phyloP scores from a whole-genome alignment of 2,888 invertebrate genomes.

The Pachycephus smyrnensis region DNA sequence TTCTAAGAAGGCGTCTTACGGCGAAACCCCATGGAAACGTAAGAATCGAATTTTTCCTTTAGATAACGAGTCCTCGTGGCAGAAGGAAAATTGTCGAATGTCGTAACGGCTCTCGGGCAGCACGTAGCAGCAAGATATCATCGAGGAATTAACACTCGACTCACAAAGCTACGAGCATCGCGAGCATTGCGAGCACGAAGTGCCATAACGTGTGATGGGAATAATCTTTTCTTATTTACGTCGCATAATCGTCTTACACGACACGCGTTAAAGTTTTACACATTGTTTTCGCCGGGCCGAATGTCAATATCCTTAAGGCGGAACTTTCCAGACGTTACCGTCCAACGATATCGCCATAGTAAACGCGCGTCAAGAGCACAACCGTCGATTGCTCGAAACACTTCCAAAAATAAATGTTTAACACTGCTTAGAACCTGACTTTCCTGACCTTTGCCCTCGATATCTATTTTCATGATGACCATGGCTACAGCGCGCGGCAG shows the following conservation, averaged over 20 bases:
- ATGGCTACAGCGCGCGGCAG: not conserved
- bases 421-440: not conserved
- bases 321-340: not conserved
- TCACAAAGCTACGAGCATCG: not conserved
- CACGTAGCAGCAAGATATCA: not conserved
- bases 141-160: not conserved
- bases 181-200: not conserved
- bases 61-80: not conserved
- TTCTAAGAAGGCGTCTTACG: not conserved
- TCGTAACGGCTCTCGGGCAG: not conserved
- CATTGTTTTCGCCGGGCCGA: not conserved
- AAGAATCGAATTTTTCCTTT: not conserved
- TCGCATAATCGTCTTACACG: not conserved
- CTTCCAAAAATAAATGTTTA: not conserved
- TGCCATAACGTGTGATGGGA: not conserved
- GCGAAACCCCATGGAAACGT: not conserved
- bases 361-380: not conserved
- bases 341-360: not conserved
- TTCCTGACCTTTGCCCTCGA: not conserved
- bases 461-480: constrained; percentile 3
- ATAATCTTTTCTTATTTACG: not conserved
- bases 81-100: not conserved
- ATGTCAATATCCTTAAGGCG: not conserved
- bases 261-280: not conserved
- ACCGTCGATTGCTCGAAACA: not conserved